Conservation (phyloP, 2,113 vertebrate genomes). For the Numenius arquata region DNA sequence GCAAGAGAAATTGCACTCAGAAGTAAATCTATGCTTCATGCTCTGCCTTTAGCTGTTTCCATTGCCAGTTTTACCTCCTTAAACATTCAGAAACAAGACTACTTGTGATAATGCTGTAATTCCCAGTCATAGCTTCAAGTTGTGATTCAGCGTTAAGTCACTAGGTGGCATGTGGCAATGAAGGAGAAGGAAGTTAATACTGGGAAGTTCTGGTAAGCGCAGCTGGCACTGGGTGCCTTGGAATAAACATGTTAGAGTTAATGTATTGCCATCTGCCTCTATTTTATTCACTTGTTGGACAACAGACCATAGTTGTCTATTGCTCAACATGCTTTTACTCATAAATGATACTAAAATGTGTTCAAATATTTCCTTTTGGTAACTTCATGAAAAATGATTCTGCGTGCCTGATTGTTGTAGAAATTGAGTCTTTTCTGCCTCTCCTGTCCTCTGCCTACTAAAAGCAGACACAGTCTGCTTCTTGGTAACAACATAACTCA, state of each 20-base stretch:
- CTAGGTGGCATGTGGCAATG: constrained; percentile 58
- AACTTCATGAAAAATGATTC: background rate
- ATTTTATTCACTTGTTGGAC: constrained; percentile 12
- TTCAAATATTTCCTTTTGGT: constrained; percentile 8
- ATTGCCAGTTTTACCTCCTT: rapidly evolving
- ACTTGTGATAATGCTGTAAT: rapidly evolving
- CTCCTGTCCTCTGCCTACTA: background rate
- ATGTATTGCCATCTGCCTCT: background rate
- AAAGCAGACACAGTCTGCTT: background rate
- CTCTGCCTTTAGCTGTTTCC: background rate
- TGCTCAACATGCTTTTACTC: background rate
- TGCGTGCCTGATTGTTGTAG: background rate
- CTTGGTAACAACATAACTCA: background rate
- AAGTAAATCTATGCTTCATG: background rate
- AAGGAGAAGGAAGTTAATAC: background rate
- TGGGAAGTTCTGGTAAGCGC: background rate
- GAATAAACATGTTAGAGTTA: background rate
- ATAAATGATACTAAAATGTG: background rate
- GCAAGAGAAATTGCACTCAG: background rate
- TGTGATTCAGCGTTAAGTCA: background rate
- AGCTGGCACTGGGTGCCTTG: background rate
- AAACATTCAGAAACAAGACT: background rate
- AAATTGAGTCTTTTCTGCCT: background rate
- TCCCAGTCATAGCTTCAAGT: background rate
- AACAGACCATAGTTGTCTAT: background rate